These are phyloP conservation scores for Dasypus novemcinctus DNA, from an alignment of 2,113 vertebrate genomes.

Conservation along the genomic window DNA sequence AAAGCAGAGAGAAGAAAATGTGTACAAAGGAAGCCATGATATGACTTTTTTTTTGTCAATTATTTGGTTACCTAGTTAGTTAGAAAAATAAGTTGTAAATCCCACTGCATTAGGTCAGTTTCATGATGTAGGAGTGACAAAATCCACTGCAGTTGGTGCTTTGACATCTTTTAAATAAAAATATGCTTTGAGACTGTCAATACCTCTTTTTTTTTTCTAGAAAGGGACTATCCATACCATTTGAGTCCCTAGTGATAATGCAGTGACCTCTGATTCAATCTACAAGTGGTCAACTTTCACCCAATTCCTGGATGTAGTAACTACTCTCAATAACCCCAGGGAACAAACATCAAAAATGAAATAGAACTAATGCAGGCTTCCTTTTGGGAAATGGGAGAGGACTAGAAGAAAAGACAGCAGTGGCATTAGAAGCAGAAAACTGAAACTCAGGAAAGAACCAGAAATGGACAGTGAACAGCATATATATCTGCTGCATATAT, in stretches of 20 bases:
- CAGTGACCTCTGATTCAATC: background rate
- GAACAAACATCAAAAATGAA: background rate
- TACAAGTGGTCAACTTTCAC: background rate
- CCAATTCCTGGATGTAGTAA: background rate
- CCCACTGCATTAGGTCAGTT: background rate
- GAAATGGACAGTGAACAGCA: background rate
- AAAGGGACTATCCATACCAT: background rate
- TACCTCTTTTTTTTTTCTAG: background rate
- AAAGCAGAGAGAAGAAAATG: background rate
- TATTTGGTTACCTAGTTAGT: background rate
- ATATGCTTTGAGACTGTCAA: background rate
- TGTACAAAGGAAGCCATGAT: background rate
- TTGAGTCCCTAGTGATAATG: background rate
- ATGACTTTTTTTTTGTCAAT: background rate
- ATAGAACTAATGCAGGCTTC: background rate
- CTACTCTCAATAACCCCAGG: background rate
- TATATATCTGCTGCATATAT: background rate
- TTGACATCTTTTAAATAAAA: background rate
- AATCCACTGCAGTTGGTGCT: background rate
- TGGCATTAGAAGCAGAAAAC: background rate
- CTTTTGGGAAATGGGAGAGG: background rate
- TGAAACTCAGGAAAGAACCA: background rate
- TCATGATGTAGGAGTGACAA: background rate
- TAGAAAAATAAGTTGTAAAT: background rate
- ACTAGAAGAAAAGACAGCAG: background rate